Percentiles rank a stretch among this genome's conserved stretches.
These are phyloP conservation scores for Hanleya hanleyi DNA, from an alignment of 2,888 invertebrate species.

Conservation along the genomic window DNA sequence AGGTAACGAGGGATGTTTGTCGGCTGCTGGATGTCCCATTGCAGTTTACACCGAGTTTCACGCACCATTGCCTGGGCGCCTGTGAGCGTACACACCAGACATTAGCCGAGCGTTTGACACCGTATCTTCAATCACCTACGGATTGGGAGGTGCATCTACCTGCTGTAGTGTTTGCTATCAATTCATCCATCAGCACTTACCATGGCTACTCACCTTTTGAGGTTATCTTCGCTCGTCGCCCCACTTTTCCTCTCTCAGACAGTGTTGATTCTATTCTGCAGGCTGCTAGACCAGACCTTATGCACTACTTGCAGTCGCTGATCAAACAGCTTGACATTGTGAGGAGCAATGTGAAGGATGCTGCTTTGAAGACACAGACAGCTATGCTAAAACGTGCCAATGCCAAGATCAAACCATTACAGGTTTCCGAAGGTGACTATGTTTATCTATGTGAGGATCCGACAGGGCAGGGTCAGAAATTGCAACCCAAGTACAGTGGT, in stretches of 20 bases:
- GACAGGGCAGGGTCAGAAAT: conserved; percentile 29
- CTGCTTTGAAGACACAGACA: conserved; percentile 6
- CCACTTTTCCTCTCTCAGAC: not conserved
- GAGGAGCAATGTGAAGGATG: not conserved
- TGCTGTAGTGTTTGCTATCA: conserved; percentile 9
- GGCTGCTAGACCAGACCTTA: not conserved
- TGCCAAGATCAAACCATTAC: conserved; percentile 4
- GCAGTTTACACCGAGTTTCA: conserved; percentile 2
- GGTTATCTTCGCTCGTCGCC: conserved; percentile 13
- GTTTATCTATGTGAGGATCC: conserved; percentile 33
- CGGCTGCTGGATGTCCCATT: not conserved
- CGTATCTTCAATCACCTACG: not conserved
- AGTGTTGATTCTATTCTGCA: not conserved
- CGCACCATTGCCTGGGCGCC: conserved; percentile 9
- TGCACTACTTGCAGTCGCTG: not conserved
- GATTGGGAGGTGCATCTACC: not conserved
- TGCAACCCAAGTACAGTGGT: conserved; percentile 31
- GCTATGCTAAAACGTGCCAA: conserved; percentile 18
- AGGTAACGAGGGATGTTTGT: not conserved
- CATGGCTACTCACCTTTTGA: conserved; percentile 8
- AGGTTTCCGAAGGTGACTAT: conserved; percentile 31
- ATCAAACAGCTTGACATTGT: not conserved
- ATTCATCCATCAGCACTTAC: not conserved
- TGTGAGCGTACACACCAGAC: not conserved
- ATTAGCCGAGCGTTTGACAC: not conserved